A percentile compares a stretch with the other conserved stretches of the same genome.
These are phyloP conservation scores for Microctonus aethiopoides DNA, from an alignment of 2,888 invertebrate genomes.

Conservation along the genomic window DNA sequence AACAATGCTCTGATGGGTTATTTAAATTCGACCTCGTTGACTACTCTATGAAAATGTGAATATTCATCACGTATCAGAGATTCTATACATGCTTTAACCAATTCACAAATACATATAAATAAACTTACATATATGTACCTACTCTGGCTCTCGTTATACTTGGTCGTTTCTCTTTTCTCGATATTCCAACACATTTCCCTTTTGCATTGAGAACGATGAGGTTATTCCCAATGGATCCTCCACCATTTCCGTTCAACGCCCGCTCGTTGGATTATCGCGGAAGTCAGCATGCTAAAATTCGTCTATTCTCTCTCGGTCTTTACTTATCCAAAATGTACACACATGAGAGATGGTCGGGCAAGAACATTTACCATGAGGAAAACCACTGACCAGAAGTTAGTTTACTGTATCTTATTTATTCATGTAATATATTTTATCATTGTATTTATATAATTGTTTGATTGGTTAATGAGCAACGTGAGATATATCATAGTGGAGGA, in stretches of 20 bases:
- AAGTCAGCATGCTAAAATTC: conserved; percentile 11
- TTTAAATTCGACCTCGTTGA: not conserved
- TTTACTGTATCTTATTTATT: not conserved
- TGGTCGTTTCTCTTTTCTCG: not conserved
- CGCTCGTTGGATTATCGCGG: conserved; percentile 18
- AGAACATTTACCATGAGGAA: not conserved
- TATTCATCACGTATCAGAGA: not conserved
- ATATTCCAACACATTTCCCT: not conserved
- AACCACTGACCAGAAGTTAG: conserved; percentile 3
- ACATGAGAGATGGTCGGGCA: not conserved
- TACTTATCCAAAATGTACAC: not conserved
- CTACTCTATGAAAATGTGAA: not conserved
- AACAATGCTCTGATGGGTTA: not conserved
- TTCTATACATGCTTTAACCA: not conserved
- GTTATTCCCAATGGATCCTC: conserved; percentile 15
- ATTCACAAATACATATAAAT: not conserved
- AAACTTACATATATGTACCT: not conserved
- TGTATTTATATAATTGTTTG: not conserved
- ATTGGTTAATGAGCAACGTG: not conserved
- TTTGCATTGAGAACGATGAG: not conserved
- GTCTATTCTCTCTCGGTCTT: conserved; percentile 4
- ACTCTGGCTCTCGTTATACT: not conserved
- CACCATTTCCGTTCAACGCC: conserved; percentile 16
- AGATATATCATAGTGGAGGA: too few species aligned
- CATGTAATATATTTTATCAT: not conserved